phyloP scores from a whole-genome alignment of 2,113 vertebrate species.

The Vireo altiloquus region DNA sequence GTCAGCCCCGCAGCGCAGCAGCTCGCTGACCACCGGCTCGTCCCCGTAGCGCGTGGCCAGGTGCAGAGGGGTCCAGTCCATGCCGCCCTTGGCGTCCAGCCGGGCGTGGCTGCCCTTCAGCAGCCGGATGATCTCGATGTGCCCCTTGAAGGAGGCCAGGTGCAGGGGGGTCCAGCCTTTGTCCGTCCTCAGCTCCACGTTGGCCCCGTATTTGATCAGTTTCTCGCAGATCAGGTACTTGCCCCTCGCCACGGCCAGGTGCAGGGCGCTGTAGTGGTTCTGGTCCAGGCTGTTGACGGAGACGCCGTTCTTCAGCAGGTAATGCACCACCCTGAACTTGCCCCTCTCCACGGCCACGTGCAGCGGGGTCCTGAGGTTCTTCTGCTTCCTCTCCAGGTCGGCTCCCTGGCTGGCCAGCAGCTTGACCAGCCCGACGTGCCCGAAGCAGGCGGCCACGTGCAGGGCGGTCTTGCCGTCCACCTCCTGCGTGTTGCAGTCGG shows the following conservation, averaged over 20 bases:
- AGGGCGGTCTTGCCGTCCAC: conserved; percentile 74
- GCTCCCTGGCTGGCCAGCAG: conserved; percentile 78
- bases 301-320: conserved; percentile 70
- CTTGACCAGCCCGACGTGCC: conserved; percentile 77
- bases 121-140: conserved; percentile 72
- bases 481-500: conserved; percentile 65
- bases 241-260: conserved; percentile 74
- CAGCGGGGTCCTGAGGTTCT: conserved; percentile 71
- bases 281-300: conserved; percentile 65
- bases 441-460: conserved; percentile 79
- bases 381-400: conserved; percentile 72
- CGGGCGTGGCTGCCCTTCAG: conserved; percentile 67
- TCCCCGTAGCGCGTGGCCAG: conserved; percentile 76
- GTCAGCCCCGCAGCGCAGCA: conserved; percentile 75
- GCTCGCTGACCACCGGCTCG: conserved; percentile 57
- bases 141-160: conserved; percentile 79
- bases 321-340: conserved; percentile 80
- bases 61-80: conserved; percentile 81
- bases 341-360: conserved; percentile 80
- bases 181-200: conserved; percentile 67
- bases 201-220: conserved; percentile 71
- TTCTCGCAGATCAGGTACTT: conserved; percentile 83
- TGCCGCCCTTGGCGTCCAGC: conserved; percentile 68
- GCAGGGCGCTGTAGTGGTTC: conserved; percentile 76
- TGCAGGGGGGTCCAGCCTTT: conserved; percentile 85